Evolutionary conservation across 2,113 vertebrate species (phyloP), one percentile per base, ranked within the genome.

Genomic region (Macaca fascicularis): DNA sequence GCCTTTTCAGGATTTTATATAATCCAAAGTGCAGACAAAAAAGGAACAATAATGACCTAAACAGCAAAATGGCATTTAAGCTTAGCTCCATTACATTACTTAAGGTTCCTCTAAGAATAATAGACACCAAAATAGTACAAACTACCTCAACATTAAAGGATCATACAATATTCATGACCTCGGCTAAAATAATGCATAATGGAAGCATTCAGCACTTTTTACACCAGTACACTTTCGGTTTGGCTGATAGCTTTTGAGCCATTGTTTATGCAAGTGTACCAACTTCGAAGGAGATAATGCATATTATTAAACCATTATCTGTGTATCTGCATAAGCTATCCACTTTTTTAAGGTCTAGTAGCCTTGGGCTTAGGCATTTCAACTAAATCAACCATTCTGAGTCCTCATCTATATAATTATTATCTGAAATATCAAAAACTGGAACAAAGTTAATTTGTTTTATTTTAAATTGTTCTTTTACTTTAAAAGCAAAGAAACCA

Each of bases 161-260:
- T 91, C 90, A 96, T 97, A 92, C 76, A 98, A 88, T 93, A 97
- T 98, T 97, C 95, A 97, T 98, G 83, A 96, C 25, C 8, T 76
- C 20, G 57, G 86, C 94, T 96, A 97, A 95, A 97, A 97, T 92
- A 92, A 85, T 80, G 32, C 70, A 94, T 96, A 95, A 96, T 88
- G 85, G 84, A 93, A 84, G 27, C 95, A 57, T 85, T 97, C 84
- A 96, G 87, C 87, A 82, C 32, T 97, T 89, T 94, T 81, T 85
- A 93, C 57, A 64, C 43, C 25, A 74, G 52, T 81, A 84, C 64
- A 88, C 50, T 96, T 96, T 92, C 7, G 0, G 38, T 78, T 86
- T 88, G 67, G 35, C 93, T 94, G 72, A 97, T 94, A 79, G 91
- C 86, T 97, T 92, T 95, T 83, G 90, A 96, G 69, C 48, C 64